Evolutionary conservation across 2,797 vertebrate genomes (phyloP).

Genomic region (Artibeus lituratus): DNA sequence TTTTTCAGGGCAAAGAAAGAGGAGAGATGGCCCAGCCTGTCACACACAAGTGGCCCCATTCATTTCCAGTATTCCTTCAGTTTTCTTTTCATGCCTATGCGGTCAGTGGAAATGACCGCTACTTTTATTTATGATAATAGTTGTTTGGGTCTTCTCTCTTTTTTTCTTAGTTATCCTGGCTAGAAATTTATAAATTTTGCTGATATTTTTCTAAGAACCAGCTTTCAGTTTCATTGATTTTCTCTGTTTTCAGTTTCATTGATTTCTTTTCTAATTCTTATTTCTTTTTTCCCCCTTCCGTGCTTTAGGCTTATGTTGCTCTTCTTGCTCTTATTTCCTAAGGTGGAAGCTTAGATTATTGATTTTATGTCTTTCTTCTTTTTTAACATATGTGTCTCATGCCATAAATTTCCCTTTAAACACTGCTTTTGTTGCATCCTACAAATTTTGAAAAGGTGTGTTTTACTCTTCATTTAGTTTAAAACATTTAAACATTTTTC

Average conservation of each 20-base stretch:
- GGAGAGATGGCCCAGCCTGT: neutral
- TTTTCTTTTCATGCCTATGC: neutral
- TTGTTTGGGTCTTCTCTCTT: neutral
- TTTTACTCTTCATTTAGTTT: neutral
- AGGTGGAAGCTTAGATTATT: neutral
- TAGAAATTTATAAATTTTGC: neutral
- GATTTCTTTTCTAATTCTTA: neutral
- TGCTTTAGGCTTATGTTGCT: neutral
- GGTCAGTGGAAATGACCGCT: neutral
- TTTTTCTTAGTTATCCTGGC: neutral
- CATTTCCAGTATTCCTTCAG: neutral
- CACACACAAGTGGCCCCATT: neutral
- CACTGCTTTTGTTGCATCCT: neutral
- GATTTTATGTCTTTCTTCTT: neutral
- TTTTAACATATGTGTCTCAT: neutral
- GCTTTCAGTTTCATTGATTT: neutral
- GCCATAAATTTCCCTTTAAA: neutral
- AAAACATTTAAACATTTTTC: neutral
- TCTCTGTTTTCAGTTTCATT: neutral
- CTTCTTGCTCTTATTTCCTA: neutral
- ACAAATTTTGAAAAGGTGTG: neutral
- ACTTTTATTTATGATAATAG: neutral
- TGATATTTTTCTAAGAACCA: slow-evolving; percentile 20
- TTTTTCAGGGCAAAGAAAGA: neutral
- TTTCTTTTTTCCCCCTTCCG: neutral